Evolutionary conservation across 2,888 invertebrate genomes (phyloP), one percentile per base, ranked within the genome.

Genomic region (Hydrotaea diabolus): DNA sequence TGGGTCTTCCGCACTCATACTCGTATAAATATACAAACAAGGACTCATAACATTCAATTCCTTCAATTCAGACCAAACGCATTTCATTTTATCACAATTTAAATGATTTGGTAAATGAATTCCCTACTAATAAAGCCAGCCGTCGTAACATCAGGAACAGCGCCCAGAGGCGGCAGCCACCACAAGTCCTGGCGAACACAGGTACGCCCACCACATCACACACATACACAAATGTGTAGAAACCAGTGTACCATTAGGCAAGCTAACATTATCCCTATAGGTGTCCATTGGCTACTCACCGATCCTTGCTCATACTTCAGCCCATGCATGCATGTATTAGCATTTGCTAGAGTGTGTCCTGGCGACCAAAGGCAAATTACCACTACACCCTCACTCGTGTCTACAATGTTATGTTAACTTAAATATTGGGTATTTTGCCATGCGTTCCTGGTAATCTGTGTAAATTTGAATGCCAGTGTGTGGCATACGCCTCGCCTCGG

Each of bases 51-150:
- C 53, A 36, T 26, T 15, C 72, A 66, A 80, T 69, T 74, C 59
- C 46, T 77, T 55, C 62, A 75, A 71, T 83, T 80, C 36, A 53
- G 81, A 78, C 26, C 36, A 57, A 79, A 79, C 59, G 57, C 76
- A 85, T 77, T 85, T 82, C 69, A 85, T 77, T 77, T 80, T 85
- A 77, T 74, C 62, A 79, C 79, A 77, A 80, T 82, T 85, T 77
- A 76, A 79, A 82, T 74, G 69, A 55, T 75, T 79, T 66, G 55
- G 62, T 55, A 74, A 77, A 82, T 80, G 53, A 73, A 78, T 76
- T 79, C 55, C 66, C 78, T 11, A 43, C 69, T 69, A 69, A 46
- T 43, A 69, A 43, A 4, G 23, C 21, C 69, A 46, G 31, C 62
- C 23, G 11, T 43, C 23, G 11, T 43, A 39, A 39, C 19, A 43